Evolutionary conservation across 35 echinoderm and acorn worm genomes (phyloP).

Genomic region (Ophiothrix spiculata): DNA sequence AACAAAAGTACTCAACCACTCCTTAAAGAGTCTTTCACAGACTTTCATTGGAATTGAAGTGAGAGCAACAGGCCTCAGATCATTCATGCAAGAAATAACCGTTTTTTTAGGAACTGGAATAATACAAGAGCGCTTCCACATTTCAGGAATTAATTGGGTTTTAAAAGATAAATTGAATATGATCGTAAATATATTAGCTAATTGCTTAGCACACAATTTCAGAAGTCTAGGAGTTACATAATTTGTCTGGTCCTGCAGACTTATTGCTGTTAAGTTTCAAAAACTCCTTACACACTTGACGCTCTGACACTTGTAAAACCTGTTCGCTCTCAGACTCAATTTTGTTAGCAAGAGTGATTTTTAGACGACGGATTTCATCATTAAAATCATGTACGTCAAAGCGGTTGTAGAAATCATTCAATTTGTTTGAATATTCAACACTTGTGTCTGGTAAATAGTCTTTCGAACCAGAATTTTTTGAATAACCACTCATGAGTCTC

Average conservation of each 20-base stretch:
- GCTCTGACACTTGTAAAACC: slow-evolving; percentile 4
- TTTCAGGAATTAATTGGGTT: not conserved
- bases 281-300: not conserved
- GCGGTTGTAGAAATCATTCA: slow-evolving; percentile 58
- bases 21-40: too few relatives aligned
- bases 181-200: not conserved
- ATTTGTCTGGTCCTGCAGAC: slow-evolving; percentile 5
- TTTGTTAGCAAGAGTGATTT: not conserved
- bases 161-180: slow-evolving; percentile 12
- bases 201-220: not conserved
- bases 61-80: too few relatives aligned
- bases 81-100: too few relatives aligned
- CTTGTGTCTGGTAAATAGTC: slow-evolving; percentile 7
- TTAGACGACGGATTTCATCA: not conserved
- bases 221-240: not conserved
- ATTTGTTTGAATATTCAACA: slow-evolving; percentile 46
- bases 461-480: not conserved
- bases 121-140: slow-evolving; percentile 18
- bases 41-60: too few relatives aligned
- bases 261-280: slow-evolving; percentile 24
- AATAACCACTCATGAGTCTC: slow-evolving; percentile 47
- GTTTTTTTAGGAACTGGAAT: slow-evolving; percentile 2
- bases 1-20: too few relatives aligned
- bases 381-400: slow-evolving; percentile 42
- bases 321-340: not conserved